Conservation (phyloP, 2,888 invertebrate species). For the Cenopis cana region DNA sequence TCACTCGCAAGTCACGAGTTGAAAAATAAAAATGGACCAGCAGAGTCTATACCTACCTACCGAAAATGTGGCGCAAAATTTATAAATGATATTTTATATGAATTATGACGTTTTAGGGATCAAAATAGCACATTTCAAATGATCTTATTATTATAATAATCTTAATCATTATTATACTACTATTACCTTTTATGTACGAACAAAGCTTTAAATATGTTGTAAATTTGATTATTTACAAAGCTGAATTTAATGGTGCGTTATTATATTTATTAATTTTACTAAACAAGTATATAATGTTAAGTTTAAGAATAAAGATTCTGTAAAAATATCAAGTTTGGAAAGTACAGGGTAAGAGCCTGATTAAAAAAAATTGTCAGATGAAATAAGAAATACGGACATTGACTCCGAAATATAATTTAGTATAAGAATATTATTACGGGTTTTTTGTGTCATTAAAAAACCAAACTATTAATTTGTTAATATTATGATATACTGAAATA, state of each 20-base stretch:
- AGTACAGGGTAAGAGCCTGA: slow-evolving; percentile 59
- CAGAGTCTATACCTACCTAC: slow-evolving; percentile 1
- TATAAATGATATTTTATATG: not conserved
- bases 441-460: slow-evolving; percentile 58
- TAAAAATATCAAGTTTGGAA: slow-evolving; percentile 54
- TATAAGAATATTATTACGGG: slow-evolving; percentile 56
- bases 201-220: slow-evolving; percentile 24
- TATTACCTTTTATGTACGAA: slow-evolving; percentile 38
- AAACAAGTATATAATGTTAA: slow-evolving; percentile 47
- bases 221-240: slow-evolving; percentile 53
- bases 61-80: not conserved
- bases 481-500: slow-evolving; percentile 47
- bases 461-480: slow-evolving; percentile 53
- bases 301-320: slow-evolving; percentile 20
- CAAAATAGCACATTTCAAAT: slow-evolving; percentile 50
- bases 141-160: slow-evolving; percentile 53
- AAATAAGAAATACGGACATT: slow-evolving; percentile 29
- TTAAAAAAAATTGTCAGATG: not conserved
- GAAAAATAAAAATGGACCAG: not conserved
- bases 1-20: not conserved
- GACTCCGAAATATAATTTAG: slow-evolving; percentile 37
- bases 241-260: slow-evolving; percentile 74
- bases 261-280: slow-evolving; percentile 43
- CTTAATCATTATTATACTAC: slow-evolving; percentile 47
- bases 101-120: not conserved